Percentiles rank a stretch among this genome's conserved stretches.
Conservation (phyloP, 2,797 vertebrate genomes). For the Octomys mimax region DNA sequence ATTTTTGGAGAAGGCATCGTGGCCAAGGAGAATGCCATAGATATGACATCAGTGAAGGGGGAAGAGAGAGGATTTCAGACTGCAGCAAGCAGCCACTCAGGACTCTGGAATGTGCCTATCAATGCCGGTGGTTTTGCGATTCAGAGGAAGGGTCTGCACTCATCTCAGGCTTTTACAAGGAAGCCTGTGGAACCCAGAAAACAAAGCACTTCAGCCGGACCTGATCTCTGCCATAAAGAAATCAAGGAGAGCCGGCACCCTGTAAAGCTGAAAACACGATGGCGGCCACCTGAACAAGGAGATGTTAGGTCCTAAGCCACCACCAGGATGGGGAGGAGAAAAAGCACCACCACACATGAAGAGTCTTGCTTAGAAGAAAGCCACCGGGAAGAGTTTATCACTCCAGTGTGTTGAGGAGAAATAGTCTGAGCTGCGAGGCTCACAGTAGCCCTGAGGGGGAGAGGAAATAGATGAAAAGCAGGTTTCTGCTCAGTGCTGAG, state of each 20-base stretch:
- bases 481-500: constrained; percentile 38
- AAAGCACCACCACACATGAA: not conserved
- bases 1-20: not conserved
- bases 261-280: not conserved
- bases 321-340: not conserved
- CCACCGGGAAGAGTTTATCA: not conserved
- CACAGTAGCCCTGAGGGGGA: not conserved
- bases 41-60: not conserved
- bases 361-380: not conserved
- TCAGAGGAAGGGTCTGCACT: not conserved
- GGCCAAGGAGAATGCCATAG: not conserved
- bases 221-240: not conserved
- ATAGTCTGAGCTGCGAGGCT: not conserved
- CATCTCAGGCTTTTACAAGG: not conserved
- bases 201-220: not conserved
- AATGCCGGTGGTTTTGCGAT: not conserved
- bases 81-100: not conserved
- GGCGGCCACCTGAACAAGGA: not conserved
- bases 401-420: not conserved
- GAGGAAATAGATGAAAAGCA: constrained; percentile 59
- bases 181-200: not conserved
- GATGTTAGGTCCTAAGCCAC: not conserved
- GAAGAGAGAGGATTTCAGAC: not conserved
- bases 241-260: not conserved
- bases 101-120: not conserved